These are phyloP conservation scores for Microcaecilia unicolor DNA, from an alignment of 2,797 vertebrate species.

Conservation along the genomic window DNA sequence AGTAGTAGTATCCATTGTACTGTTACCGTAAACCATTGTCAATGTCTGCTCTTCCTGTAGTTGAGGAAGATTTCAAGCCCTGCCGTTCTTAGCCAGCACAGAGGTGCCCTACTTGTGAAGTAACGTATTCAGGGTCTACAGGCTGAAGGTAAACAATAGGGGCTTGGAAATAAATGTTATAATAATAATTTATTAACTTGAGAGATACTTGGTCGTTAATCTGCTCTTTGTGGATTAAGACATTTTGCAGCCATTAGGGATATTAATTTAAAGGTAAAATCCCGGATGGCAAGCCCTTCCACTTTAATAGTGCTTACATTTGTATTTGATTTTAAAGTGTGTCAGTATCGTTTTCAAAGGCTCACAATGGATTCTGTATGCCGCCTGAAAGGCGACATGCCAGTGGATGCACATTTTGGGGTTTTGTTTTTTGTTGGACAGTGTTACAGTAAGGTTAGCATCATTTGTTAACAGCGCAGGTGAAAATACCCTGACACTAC, in stretches of 20 bases:
- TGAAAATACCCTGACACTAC: conserved; percentile 66
- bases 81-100: background rate
- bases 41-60: conserved; percentile 3
- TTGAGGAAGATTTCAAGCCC: accelerated
- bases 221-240: no score
- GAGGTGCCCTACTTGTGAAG: no score
- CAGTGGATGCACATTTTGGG: conserved; percentile 41
- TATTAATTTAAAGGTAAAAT: no score
- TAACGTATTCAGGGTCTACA: no score
- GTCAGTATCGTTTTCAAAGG: background rate
- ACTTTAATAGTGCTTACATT: no score
- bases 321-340: conserved; percentile 6
- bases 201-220: no score
- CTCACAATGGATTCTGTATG: conserved; percentile 17
- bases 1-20: conserved; percentile 9
- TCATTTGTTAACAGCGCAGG: conserved; percentile 48
- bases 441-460: conserved; percentile 45
- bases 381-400: conserved; percentile 44
- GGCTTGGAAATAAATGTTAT: no score
- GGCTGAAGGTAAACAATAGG: no score
- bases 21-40: conserved; percentile 17
- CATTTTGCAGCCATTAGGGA: no score
- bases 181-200: no score
- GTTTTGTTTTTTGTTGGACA: conserved; percentile 32
- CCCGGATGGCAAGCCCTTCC: no score